Evolutionary conservation across 2,797 vertebrate genomes (phyloP).

Genomic region (Bufotes viridis): DNA sequence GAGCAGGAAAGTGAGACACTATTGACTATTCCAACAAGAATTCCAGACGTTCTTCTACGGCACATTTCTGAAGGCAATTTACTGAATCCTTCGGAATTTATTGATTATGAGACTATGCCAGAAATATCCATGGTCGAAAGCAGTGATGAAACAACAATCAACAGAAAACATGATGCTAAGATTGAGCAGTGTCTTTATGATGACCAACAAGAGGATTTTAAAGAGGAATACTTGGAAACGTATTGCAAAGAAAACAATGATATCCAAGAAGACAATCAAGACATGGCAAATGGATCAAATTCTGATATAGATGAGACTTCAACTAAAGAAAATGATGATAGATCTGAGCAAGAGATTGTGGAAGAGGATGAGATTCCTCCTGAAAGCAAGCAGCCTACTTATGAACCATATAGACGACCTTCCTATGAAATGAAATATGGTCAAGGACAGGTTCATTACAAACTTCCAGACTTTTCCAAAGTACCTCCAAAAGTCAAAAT

Average conservation of each 20-base stretch:
- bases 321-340: background rate
- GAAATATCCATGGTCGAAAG: constrained; percentile 83
- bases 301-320: constrained; percentile 25
- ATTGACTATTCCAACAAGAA: constrained; percentile 63
- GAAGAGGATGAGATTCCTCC: background rate
- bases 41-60: constrained; percentile 76
- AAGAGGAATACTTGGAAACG: constrained; percentile 7
- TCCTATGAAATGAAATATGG: constrained; percentile 75
- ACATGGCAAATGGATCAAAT: rapidly evolving
- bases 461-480: constrained; percentile 78
- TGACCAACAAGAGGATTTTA: background rate
- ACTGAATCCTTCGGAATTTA: constrained; percentile 71
- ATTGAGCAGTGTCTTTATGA: background rate
- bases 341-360: constrained; percentile 18
- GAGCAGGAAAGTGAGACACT: background rate
- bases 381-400: constrained; percentile 58
- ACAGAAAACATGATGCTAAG: constrained; percentile 60
- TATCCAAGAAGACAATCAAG: constrained; percentile 11
- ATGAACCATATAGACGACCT: constrained; percentile 67
- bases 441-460: constrained; percentile 78
- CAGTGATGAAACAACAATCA: constrained; percentile 67
- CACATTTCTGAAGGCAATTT: constrained; percentile 76
- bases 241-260: background rate
- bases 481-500: constrained; percentile 79
- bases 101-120: constrained; percentile 85